Evolutionary conservation across 2,888 invertebrate genomes (phyloP), one percentile per base, ranked within the genome.

Genomic region (Halictus ligatus): DNA sequence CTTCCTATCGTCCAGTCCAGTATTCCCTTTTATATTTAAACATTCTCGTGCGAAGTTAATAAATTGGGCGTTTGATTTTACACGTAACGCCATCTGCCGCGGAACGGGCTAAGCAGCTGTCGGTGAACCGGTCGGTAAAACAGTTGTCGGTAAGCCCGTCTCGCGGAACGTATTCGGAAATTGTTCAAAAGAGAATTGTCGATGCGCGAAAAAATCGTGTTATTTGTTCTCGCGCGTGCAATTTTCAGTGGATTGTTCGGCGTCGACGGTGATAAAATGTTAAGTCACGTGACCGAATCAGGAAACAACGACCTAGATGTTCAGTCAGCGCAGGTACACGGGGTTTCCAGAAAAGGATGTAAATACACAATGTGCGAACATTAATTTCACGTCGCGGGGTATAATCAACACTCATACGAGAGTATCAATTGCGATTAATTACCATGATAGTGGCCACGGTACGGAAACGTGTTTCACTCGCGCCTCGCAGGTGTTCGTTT

Each of bases 401-500:
- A 80, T 78, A 85, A 84, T 84, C 76, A 85, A 58, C 85, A 78
- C 69, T 79, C 76, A 10, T 75, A 60, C 69, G 58, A 29, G 54
- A 21, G 78, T 86, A 84, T 84, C 85, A 81, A 86, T 86, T 75
- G 75, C 84, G 80, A 86, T 86, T 86, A 86, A 86, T 86, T 84
- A 81, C 48, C 85, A 5, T 12, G 85, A 86, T 86, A 86, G 58
- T 7, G 71, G 40, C 21, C 74, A 46, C 35, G 29, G 43, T 40
- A 58, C 48, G 35, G 80, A 80, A 86, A 83, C 78, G 78, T 69
- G 84, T 84, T 85, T 71, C 21, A 78, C 75, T 78, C 71, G 67
- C 81, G 50, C 72, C 75, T 75, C 15, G 75, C 85, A 84, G 81
- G 64, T 86, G 85, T 78, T 83, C 67, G 21, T 43, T 15, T 64